These are phyloP conservation scores for Syrista parreyssii DNA, from an alignment of 2,888 invertebrate species.

Conservation along the genomic window DNA sequence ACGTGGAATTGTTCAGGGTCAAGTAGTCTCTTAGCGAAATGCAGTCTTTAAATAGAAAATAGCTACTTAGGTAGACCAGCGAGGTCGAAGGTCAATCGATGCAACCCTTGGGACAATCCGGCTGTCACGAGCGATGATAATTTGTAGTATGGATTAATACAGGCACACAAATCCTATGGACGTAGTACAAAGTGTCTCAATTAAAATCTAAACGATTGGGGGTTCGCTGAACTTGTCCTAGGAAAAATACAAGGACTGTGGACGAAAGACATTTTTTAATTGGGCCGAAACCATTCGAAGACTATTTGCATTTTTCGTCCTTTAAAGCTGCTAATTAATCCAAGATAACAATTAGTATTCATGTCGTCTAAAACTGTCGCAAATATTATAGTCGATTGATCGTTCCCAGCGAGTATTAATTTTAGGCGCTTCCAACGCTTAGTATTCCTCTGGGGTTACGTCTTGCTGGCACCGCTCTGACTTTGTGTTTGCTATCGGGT, in stretches of 20 bases:
- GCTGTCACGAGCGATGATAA: background rate
- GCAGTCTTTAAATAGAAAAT: background rate
- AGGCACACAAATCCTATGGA: background rate
- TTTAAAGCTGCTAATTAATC: background rate
- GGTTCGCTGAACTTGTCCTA: background rate
- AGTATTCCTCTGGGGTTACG: background rate
- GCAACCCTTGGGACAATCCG: background rate
- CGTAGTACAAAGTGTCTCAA: background rate
- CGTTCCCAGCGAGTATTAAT: constrained; percentile 10
- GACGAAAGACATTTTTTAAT: background rate
- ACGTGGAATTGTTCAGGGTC: background rate
- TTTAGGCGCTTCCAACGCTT: constrained; percentile 6
- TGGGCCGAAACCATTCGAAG: background rate
- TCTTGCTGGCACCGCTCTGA: background rate
- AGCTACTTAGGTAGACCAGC: background rate
- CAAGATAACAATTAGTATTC: constrained; percentile 6
- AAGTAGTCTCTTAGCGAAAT: background rate
- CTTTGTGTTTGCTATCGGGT: constrained; percentile 5
- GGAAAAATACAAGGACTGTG: background rate
- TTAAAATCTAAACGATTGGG: background rate
- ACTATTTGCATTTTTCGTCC: background rate
- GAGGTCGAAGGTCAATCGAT: background rate
- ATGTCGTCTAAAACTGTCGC: constrained; percentile 12
- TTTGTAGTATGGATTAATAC: background rate
- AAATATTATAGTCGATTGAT: constrained; percentile 1